Evolutionary conservation across 2,797 vertebrate species (phyloP).

Genomic region (Gallinago solitaria): DNA sequence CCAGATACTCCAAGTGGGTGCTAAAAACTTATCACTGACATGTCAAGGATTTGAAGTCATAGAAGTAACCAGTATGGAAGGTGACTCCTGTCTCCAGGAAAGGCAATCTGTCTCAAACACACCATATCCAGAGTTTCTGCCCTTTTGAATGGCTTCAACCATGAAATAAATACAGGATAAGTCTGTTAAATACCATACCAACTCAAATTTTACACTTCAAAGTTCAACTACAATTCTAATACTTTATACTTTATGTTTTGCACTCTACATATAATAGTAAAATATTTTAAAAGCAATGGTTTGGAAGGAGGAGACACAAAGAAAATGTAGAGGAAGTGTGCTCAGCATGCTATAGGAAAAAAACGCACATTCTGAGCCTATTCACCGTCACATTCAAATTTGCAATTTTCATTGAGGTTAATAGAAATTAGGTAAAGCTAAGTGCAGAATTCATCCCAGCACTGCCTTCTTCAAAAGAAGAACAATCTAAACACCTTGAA

Average conservation of each 20-base stretch:
- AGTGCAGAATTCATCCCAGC: not conserved
- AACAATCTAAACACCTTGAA: not conserved
- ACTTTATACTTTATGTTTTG: not conserved
- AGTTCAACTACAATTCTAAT: not conserved
- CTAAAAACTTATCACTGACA: not conserved
- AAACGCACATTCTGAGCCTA: not conserved
- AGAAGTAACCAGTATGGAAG: not conserved
- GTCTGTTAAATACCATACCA: not conserved
- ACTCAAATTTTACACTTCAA: not conserved
- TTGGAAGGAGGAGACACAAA: not conserved
- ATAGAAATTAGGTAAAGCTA: not conserved
- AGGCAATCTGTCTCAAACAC: not conserved
- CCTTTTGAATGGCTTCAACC: not conserved
- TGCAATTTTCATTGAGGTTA: not conserved
- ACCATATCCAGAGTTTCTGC: not conserved
- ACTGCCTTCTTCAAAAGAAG: not conserved
- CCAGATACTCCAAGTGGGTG: not conserved
- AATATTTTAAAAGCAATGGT: not conserved
- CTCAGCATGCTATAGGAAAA: not conserved
- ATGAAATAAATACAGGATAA: not conserved
- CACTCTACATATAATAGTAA: fast-evolving
- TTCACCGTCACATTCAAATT: not conserved
- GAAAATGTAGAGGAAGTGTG: not conserved
- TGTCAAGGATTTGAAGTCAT: not conserved
- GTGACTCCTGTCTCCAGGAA: not conserved